Evolutionary conservation across 1,140 invertebrate species (phyloP).

Genomic region (Zaprionus gabonicus): DNA sequence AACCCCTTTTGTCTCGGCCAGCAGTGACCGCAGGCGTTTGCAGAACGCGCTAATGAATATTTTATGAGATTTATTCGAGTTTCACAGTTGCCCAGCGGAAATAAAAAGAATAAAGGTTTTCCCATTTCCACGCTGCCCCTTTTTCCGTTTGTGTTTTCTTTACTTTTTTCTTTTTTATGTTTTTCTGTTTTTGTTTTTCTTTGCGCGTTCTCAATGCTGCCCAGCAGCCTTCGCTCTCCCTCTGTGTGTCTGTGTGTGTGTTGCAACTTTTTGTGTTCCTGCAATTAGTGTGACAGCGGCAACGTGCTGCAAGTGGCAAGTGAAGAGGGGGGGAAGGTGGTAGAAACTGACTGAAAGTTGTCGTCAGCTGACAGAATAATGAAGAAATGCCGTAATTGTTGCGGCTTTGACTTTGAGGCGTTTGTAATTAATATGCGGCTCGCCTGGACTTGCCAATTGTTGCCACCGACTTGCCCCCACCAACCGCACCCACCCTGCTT

Average conservation of each 20-base stretch:
- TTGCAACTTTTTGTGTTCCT: constrained; percentile 76
- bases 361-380: constrained; percentile 55
- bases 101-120: constrained; percentile 28
- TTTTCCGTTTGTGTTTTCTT: neutral
- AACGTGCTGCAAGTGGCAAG: constrained; percentile 30
- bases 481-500: neutral
- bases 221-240: neutral
- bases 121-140: constrained; percentile 33
- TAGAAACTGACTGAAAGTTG: constrained; percentile 24
- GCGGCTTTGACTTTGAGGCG: constrained; percentile 61
- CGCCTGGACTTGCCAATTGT: constrained; percentile 49
- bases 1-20: constrained; percentile 70
- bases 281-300: constrained; percentile 73
- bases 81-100: constrained; percentile 68
- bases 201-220: constrained; percentile 21
- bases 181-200: constrained; percentile 29
- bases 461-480: constrained; percentile 1
- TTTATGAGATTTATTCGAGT: constrained; percentile 83
- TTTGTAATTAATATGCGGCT: constrained; percentile 65
- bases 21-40: constrained; percentile 70
- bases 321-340: constrained; percentile 1
- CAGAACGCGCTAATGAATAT: constrained; percentile 77
- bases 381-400: constrained; percentile 77
- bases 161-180: constrained; percentile 20
- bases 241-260: constrained; percentile 21